These are phyloP conservation scores for Mormyrops boulengeri DNA, from an alignment of 2,797 vertebrate species.

Conservation along the genomic window DNA sequence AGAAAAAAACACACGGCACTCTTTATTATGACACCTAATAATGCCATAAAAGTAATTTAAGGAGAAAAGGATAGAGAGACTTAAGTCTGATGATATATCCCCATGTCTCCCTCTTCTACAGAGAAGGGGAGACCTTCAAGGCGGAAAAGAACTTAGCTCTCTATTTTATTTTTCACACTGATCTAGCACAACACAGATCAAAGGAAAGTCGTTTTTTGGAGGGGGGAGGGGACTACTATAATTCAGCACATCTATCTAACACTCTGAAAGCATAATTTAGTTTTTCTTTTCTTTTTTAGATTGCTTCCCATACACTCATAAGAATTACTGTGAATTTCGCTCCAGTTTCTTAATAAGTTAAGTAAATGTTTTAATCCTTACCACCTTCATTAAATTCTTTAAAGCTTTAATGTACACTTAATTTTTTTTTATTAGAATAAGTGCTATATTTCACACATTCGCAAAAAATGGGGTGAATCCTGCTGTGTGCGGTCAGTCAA, in stretches of 20 bases:
- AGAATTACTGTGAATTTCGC: background rate
- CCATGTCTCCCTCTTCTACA: background rate
- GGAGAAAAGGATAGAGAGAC: background rate
- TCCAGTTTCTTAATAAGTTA: background rate
- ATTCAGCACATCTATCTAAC: background rate
- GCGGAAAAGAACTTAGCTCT: background rate
- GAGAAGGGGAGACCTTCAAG: background rate
- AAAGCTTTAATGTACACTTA: background rate
- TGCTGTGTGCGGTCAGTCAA: background rate
- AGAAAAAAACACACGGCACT: background rate
- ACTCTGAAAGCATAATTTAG: background rate
- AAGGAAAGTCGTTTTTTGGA: background rate
- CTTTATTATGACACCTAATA: background rate
- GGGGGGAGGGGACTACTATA: background rate
- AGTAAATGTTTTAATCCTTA: background rate
- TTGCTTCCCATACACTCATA: background rate
- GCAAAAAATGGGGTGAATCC: background rate
- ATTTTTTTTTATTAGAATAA: background rate
- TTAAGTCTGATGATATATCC: background rate
- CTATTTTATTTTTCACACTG: background rate
- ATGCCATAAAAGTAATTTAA: conserved; percentile 16
- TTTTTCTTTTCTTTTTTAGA: background rate
- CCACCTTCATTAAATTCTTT: background rate
- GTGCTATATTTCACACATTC: background rate
- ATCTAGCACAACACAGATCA: background rate